These are phyloP conservation scores for Meteorus colon DNA, from an alignment of 2,888 invertebrate species.

Conservation along the genomic window DNA sequence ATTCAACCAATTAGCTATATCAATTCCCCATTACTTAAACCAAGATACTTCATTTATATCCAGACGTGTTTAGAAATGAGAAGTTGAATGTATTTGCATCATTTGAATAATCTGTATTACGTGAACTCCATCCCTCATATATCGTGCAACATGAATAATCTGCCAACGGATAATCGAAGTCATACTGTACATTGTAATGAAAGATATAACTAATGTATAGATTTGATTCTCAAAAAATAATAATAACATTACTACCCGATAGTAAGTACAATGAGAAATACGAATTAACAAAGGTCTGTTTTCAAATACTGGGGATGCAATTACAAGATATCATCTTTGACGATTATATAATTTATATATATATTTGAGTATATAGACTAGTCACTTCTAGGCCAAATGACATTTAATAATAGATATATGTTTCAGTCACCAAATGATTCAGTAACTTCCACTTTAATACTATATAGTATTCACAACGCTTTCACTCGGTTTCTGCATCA, in stretches of 20 bases:
- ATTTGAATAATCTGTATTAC: no score
- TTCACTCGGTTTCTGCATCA: not conserved
- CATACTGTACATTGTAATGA: no score
- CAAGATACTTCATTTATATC: no score
- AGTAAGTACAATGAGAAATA: not conserved
- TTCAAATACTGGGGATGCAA: not conserved
- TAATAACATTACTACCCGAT: not conserved
- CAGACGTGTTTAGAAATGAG: no score
- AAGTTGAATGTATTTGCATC: no score
- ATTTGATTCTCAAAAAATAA: not conserved
- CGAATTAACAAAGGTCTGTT: not conserved
- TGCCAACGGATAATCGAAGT: no score
- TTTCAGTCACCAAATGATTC: not conserved
- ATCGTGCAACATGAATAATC: no score
- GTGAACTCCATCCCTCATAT: no score
- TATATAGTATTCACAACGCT: slow-evolving; percentile 4
- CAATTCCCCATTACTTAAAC: no score
- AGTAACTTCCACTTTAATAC: slow-evolving; percentile 12
- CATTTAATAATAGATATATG: not conserved
- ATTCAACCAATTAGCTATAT: no score
- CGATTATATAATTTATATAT: slow-evolving; percentile 14
- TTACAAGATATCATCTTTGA: not conserved
- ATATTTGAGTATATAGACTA: slow-evolving; percentile 33
- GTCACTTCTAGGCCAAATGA: slow-evolving; percentile 26
- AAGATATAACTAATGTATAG: not conserved